Percentiles rank a stretch among this genome's conserved stretches.
Evolutionary conservation across 2,113 vertebrate genomes (phyloP).

Genomic region (Loxodonta africana): DNA sequence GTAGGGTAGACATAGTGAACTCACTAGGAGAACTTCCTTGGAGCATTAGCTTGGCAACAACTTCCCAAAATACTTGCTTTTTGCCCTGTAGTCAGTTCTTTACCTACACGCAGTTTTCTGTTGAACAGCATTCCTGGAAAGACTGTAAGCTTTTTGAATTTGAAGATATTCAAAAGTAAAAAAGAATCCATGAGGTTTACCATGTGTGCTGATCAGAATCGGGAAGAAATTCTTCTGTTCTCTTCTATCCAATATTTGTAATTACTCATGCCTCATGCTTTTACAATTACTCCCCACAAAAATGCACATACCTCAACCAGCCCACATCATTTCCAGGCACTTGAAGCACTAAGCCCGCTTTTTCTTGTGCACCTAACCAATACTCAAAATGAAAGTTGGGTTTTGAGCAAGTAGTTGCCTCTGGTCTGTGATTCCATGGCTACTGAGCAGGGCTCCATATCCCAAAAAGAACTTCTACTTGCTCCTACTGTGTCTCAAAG

Average conservation of each 20-base stretch:
- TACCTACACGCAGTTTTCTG: not conserved
- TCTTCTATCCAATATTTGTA: not conserved
- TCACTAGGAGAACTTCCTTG: not conserved
- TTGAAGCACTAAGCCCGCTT: not conserved
- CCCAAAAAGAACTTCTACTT: constrained; percentile 9
- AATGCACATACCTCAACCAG: not conserved
- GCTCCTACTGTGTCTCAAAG: not conserved
- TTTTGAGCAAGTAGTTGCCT: not conserved
- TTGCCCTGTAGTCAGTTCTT: not conserved
- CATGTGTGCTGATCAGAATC: not conserved
- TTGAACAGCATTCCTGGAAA: not conserved
- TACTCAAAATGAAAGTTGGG: constrained; percentile 28
- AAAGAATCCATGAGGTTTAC: not conserved
- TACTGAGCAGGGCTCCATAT: not conserved
- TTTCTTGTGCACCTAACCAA: constrained; percentile 3
- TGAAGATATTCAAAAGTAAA: constrained; percentile 36
- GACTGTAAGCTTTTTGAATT: constrained; percentile 2
- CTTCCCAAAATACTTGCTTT: constrained; percentile 27
- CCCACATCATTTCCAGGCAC: not conserved
- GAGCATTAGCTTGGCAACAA: not conserved
- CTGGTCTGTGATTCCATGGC: not conserved
- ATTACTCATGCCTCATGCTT: not conserved
- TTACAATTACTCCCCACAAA: not conserved
- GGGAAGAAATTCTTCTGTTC: not conserved
- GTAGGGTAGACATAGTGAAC: not conserved